Evolutionary conservation across 2,888 invertebrate species (phyloP).

Genomic region (Chouioia cunea): DNA sequence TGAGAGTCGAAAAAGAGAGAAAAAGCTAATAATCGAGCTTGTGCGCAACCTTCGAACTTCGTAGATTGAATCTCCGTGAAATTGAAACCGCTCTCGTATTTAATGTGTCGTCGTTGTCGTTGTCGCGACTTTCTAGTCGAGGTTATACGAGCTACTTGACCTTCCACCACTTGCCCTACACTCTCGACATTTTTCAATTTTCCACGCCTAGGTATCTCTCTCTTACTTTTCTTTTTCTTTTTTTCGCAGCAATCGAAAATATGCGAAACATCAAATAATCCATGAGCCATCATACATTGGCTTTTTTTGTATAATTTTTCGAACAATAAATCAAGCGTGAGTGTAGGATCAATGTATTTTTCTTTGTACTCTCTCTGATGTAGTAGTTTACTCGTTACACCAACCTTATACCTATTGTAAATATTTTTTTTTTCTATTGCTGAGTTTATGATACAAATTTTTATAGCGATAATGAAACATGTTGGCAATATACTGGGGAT

Average conservation of each 20-base stretch:
- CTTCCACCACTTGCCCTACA: slow-evolving; percentile 5
- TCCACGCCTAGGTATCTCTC: neutral
- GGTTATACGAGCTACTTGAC: slow-evolving; percentile 2
- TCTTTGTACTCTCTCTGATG: no score
- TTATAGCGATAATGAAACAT: no score
- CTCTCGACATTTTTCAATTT: neutral
- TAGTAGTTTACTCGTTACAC: no score
- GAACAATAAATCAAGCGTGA: no score
- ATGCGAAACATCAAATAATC: slow-evolving; percentile 22
- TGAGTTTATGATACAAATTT: no score
- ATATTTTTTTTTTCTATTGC: no score
- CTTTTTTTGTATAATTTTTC: no score
- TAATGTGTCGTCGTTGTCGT: slow-evolving; percentile 8
- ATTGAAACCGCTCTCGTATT: slow-evolving; percentile 27
- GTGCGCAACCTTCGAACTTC: no score
- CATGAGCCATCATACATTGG: neutral
- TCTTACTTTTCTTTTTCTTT: neutral
- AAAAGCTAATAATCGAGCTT: no score
- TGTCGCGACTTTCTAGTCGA: neutral
- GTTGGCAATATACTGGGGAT: no score
- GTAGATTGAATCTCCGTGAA: slow-evolving; percentile 22
- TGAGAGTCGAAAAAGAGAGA: neutral
- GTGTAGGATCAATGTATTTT: no score
- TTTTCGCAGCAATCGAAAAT: neutral
- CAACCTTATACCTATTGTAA: no score